Evolutionary conservation across 2,888 invertebrate genomes (phyloP), one percentile per base, ranked within the genome.

Genomic region (Noctua janthe): DNA sequence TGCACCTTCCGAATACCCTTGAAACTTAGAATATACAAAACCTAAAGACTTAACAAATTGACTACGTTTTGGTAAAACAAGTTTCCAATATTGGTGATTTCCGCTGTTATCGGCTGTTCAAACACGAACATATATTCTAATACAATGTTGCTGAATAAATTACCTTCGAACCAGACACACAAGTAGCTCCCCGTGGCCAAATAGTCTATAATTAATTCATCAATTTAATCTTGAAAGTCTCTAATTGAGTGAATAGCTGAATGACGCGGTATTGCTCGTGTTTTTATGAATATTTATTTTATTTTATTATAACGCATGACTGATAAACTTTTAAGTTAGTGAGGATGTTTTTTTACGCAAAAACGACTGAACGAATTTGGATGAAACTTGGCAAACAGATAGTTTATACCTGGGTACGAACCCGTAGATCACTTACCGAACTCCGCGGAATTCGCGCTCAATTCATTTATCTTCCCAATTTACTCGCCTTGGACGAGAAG

Each of bases 101-200:
- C 66, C 29, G 10, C 29, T 29, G 29, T 43, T 84, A 80, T 70
- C 77, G 83, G 78, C 73, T 82, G 78, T 71, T 77, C 23, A 83
- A 84, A 83, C 74, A 69, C 4, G 17, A 17, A 29, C 74, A 74
- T n/a, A n/a, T 17, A 20, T 29, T 67, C 5, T 1, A 43, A 2
- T 17, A 35, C 1, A 59, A 13, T 67, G 49, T 43, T 43, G 5
- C 39, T 51, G 70, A 47, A 71, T 80, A 71, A 67, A 70, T 67
- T 78, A 73, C 11, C 47, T 73, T 54, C 67, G 23, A 74, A 39
- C 67, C n/a, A 80, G 43, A 89, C 83, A 88, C n/a, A 85, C 70
- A 83, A 11, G 62, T 29, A 66, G 15, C 75, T 71, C 85, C 78
- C 62, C 75, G 81, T 88, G 56, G 70, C 47, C 39, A 51, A 73